Conservation (phyloP, 2,888 invertebrate species). For the Pristionchus japonicus region DNA sequence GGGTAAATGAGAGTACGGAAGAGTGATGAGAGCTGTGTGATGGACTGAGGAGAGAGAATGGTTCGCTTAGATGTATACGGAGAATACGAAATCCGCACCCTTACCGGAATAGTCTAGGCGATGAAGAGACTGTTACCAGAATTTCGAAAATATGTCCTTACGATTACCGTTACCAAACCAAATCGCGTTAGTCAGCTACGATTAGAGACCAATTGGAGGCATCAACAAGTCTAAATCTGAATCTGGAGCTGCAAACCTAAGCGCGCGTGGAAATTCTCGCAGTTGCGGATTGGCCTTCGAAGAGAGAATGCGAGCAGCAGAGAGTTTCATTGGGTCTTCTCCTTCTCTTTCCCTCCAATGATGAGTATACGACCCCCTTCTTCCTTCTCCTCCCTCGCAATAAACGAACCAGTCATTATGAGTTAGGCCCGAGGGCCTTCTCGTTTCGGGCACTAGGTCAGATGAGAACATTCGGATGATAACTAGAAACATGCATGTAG, state of each 20-base stretch:
- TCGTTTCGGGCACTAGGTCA: background rate
- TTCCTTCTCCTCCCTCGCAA: constrained; percentile 25
- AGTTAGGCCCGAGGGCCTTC: background rate
- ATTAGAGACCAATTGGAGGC: background rate
- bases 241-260: background rate
- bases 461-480: background rate
- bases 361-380: background rate
- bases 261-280: background rate
- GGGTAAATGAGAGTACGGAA: constrained; percentile 27
- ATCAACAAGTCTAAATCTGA: background rate
- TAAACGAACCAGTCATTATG: constrained; percentile 24
- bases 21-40: constrained; percentile 4
- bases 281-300: background rate
- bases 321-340: background rate
- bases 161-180: background rate
- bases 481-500: too few relatives aligned
- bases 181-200: background rate
- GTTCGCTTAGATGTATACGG: background rate
- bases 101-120: too few relatives aligned
- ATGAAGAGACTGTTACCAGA: too few relatives aligned
- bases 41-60: background rate
- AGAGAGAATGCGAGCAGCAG: too few relatives aligned
- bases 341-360: background rate
- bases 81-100: too few relatives aligned
- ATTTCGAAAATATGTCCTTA: background rate